phyloP scores from a whole-genome alignment of 2,113 vertebrate genomes.

The Lanius collurio region DNA sequence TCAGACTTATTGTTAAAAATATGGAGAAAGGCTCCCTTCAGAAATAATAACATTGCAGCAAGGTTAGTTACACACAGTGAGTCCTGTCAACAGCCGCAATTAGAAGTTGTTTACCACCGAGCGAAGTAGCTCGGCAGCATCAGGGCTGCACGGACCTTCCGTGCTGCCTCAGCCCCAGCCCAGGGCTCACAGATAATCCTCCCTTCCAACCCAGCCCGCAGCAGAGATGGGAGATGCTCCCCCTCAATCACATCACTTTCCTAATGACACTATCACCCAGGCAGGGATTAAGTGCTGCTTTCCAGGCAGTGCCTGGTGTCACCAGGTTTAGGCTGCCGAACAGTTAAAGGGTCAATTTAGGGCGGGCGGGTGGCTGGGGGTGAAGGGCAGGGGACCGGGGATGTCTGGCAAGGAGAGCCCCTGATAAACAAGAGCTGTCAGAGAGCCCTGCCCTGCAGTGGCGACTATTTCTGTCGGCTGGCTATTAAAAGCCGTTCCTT shows the following conservation, averaged over 20 bases:
- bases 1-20: conserved; percentile 66
- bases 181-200: neutral
- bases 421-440: neutral
- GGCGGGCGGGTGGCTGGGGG: neutral
- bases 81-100: conserved; percentile 63
- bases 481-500: neutral
- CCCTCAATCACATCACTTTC: neutral
- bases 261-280: conserved; percentile 5
- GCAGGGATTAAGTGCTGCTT: neutral
- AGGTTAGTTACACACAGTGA: conserved; percentile 44
- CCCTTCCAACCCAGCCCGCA: neutral
- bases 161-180: neutral
- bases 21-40: conserved; percentile 52
- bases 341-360: conserved; percentile 29
- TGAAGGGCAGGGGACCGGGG: neutral
- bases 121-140: neutral
- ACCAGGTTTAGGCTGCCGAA: neutral
- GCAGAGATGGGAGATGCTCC: neutral
- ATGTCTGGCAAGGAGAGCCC: neutral
- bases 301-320: neutral
- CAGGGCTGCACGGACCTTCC: neutral
- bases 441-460: neutral
- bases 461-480: neutral
- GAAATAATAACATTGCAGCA: conserved; percentile 60
- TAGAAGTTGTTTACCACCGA: conserved; percentile 64